These are phyloP conservation scores for Raja brachyura DNA, from an alignment of 2,113 vertebrate genomes.

Conservation along the genomic window DNA sequence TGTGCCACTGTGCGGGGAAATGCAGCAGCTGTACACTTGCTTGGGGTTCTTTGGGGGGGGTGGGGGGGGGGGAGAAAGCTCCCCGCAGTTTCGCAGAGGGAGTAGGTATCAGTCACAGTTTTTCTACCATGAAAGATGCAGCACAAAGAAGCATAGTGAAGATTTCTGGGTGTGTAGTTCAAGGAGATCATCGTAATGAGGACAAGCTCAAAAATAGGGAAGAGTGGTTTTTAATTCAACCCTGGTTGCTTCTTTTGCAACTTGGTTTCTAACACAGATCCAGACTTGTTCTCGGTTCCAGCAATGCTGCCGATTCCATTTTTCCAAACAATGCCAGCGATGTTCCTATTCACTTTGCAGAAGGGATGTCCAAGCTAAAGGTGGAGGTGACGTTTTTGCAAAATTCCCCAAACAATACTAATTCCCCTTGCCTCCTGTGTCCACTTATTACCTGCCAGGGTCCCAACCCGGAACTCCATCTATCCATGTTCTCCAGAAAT, in stretches of 20 bases:
- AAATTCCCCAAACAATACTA: too few species aligned
- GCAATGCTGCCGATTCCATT: not conserved
- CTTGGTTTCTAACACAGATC: not conserved
- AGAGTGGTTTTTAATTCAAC: not conserved
- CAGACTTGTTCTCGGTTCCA: not conserved
- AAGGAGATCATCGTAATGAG: not conserved
- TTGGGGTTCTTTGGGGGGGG: not conserved
- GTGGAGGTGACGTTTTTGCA: not conserved
- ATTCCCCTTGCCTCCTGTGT: too few species aligned
- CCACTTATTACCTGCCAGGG: too few species aligned
- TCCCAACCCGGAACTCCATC: too few species aligned
- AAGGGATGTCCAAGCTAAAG: not conserved
- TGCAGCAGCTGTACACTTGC: not conserved
- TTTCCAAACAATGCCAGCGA: not conserved
- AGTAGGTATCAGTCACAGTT: not conserved
- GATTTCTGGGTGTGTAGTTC: not conserved
- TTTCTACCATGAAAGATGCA: not conserved
- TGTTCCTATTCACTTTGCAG: not conserved
- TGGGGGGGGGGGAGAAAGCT: not conserved
- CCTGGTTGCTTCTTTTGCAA: not conserved
- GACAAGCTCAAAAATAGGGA: not conserved
- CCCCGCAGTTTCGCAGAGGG: not conserved
- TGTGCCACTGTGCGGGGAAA: too few species aligned
- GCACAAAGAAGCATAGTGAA: not conserved
- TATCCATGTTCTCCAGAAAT: too few species aligned